Conservation (phyloP, 2,888 invertebrate genomes). For the Galeopsomyia nigrocyanea region DNA sequence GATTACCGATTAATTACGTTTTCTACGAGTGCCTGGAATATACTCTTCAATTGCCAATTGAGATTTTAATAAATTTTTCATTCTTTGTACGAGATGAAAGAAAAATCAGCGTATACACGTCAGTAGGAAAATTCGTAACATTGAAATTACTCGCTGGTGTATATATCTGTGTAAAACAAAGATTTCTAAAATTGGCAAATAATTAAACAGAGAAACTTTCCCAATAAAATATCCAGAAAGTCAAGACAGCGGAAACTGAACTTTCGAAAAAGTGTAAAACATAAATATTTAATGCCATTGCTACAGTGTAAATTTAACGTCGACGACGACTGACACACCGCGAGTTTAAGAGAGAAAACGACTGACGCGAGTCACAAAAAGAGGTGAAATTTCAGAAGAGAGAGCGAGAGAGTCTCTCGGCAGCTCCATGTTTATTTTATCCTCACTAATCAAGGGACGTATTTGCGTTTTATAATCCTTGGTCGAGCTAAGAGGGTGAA, state of each 20-base stretch:
- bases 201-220: neutral
- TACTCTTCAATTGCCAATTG: too few relatives aligned
- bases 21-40: too few relatives aligned
- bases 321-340: conserved; percentile 3
- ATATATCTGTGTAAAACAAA: too few relatives aligned
- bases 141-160: too few relatives aligned
- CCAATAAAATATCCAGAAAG: conserved; percentile 1
- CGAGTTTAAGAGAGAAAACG: neutral
- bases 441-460: conserved; percentile 67
- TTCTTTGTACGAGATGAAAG: too few relatives aligned
- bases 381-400: conserved; percentile 43
- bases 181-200: too few relatives aligned
- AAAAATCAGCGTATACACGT: too few relatives aligned
- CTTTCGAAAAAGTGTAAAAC: conserved; percentile 22
- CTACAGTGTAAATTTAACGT: conserved; percentile 19
- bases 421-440: conserved; percentile 65
- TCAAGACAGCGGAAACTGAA: neutral
- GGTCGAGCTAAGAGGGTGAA: conserved; percentile 66
- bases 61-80: too few relatives aligned
- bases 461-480: conserved; percentile 69
- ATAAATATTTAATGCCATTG: conserved; percentile 34
- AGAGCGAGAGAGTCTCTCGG: conserved; percentile 27
- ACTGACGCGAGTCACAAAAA: conserved; percentile 7
- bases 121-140: too few relatives aligned
- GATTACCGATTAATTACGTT: too few relatives aligned